phyloP scores from a whole-genome alignment of 1,140 invertebrate species.

The Drosophila lini region DNA sequence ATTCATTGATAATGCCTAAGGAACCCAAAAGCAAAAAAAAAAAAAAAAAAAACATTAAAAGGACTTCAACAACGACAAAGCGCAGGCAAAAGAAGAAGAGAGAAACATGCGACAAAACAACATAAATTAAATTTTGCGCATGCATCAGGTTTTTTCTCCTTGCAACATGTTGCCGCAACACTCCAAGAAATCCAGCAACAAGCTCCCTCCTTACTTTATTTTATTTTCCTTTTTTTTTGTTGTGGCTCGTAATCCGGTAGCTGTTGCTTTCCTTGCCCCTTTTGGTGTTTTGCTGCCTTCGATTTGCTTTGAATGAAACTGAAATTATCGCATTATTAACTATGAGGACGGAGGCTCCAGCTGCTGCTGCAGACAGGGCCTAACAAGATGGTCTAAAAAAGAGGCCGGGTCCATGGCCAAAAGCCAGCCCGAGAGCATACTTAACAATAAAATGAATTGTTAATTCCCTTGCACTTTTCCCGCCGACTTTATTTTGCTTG shows the following conservation, averaged over 20 bases:
- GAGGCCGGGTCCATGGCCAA: slow-evolving; percentile 13
- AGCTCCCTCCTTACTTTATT: not conserved
- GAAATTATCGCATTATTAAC: slow-evolving; percentile 83
- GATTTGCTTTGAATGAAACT: slow-evolving; percentile 82
- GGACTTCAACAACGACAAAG: slow-evolving; percentile 50
- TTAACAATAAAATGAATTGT: slow-evolving; percentile 83
- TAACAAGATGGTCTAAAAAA: slow-evolving; percentile 62
- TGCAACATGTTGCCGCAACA: slow-evolving; percentile 80
- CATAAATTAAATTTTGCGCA: slow-evolving; percentile 83
- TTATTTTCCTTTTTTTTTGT: slow-evolving; percentile 11
- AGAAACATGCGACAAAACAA: slow-evolving; percentile 84
- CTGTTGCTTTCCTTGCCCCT: slow-evolving; percentile 17
- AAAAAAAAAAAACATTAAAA: slow-evolving; percentile 19
- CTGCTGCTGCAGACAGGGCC: slow-evolving; percentile 47
- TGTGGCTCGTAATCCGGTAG: slow-evolving; percentile 67
- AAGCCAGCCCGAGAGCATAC: slow-evolving; percentile 59
- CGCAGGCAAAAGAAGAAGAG: slow-evolving; percentile 56
- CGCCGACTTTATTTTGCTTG: slow-evolving; percentile 15
- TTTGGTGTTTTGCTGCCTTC: slow-evolving; percentile 54
- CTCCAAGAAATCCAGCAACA: slow-evolving; percentile 55
- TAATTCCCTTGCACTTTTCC: slow-evolving; percentile 78
- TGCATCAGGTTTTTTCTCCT: slow-evolving; percentile 56
- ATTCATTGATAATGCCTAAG: slow-evolving; percentile 78
- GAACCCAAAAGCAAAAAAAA: slow-evolving; percentile 13
- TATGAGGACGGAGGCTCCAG: slow-evolving; percentile 49